Conservation (phyloP, 2,113 vertebrate species). For the Mormoops blainvillei region DNA sequence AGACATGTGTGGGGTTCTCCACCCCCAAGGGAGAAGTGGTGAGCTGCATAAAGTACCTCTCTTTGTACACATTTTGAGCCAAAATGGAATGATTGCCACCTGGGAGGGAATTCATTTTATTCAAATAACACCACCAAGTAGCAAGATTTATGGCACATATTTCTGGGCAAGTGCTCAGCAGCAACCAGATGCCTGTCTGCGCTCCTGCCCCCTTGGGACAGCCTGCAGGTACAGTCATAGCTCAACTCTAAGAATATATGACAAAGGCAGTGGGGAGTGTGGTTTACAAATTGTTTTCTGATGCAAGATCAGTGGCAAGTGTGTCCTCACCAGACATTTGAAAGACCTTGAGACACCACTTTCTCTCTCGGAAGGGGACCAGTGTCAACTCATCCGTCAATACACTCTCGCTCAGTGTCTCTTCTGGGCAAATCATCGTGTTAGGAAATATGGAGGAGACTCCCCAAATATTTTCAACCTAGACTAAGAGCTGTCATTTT, state of each 20-base stretch:
- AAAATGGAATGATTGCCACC: not conserved
- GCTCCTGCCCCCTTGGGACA: not conserved
- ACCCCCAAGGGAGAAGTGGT: not conserved
- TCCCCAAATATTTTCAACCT: not conserved
- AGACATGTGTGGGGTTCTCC: not conserved
- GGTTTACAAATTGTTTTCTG: conserved; percentile 53
- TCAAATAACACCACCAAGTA: conserved; percentile 42
- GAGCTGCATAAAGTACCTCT: not conserved
- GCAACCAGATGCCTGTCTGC: not conserved
- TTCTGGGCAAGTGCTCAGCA: conserved; percentile 44
- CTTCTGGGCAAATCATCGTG: not conserved
- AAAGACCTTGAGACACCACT: not conserved
- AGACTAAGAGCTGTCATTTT: not conserved
- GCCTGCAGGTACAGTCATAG: conserved; percentile 13
- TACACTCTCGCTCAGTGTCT: not conserved
- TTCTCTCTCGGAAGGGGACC: not conserved
- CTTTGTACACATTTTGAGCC: not conserved
- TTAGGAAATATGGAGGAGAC: not conserved
- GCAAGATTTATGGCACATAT: conserved; percentile 41
- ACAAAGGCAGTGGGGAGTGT: not conserved
- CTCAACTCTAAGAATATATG: not conserved
- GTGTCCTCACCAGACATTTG: not conserved
- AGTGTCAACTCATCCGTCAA: not conserved
- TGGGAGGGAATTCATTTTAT: conserved; percentile 53
- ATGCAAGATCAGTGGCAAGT: not conserved